Percentiles rank a stretch among this genome's conserved stretches.
Conservation (phyloP, 1,140 invertebrate species). For the Orchesella cincta region DNA sequence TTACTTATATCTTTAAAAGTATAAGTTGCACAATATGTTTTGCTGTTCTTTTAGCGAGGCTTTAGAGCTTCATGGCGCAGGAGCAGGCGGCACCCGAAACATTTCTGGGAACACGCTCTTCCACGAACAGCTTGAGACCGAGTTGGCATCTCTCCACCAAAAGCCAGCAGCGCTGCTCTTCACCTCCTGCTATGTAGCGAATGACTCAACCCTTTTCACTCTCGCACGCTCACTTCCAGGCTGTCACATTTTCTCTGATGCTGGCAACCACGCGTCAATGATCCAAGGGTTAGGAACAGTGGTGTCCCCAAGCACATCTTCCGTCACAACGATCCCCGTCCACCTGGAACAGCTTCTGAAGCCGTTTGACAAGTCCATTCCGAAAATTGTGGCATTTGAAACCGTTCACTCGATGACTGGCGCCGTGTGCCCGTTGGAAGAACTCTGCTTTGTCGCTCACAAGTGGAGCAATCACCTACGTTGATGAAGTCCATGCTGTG, state of each 20-base stretch:
- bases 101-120: constrained; percentile 94
- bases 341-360: constrained; percentile 80
- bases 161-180: constrained; percentile 92
- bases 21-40: constrained; percentile 25
- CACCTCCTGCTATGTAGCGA: constrained; percentile 96
- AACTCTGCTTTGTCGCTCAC: constrained; percentile 85
- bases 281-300: constrained; percentile 93
- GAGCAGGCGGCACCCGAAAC: constrained; percentile 94
- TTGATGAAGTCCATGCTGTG: constrained; percentile 99
- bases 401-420: constrained; percentile 99
- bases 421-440: constrained; percentile 85
- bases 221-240: constrained; percentile 82
- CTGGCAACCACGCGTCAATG: constrained; percentile 98
- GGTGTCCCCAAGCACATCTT: constrained; percentile 92
- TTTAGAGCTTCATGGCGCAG: constrained; percentile 82
- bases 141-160: constrained; percentile 83
- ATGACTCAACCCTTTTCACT: constrained; percentile 94
- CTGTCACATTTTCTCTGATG: constrained; percentile 94
- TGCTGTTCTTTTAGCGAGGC: constrained; percentile 69
- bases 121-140: constrained; percentile 84
- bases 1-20: too few relatives aligned
- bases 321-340: constrained; percentile 85
- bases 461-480: constrained; percentile 93
- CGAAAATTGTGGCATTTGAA: constrained; percentile 98
- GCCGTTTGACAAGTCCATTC: constrained; percentile 70